phyloP scores from a whole-genome alignment of 2,888 invertebrate species.

The Eledone cirrhosa region DNA sequence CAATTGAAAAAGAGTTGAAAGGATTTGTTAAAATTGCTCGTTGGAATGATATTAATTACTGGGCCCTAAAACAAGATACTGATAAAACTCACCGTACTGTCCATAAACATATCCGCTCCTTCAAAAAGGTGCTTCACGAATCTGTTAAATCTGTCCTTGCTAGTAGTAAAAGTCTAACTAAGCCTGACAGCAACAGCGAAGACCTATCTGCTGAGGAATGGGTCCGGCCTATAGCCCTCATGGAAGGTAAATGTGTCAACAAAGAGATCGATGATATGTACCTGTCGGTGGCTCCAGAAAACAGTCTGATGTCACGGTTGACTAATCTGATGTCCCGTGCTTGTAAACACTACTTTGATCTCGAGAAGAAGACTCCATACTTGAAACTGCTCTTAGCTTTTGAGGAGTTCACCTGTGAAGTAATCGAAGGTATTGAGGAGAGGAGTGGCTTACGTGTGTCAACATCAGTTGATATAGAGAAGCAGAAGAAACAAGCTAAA shows the following conservation, averaged over 20 bases:
- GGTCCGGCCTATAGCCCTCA: not conserved
- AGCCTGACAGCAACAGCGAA: not conserved
- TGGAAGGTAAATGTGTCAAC: not conserved
- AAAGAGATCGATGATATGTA: not conserved
- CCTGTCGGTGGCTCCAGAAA: not conserved
- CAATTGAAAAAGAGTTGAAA: slow-evolving; percentile 90
- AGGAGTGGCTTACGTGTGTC: not conserved
- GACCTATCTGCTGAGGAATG: not conserved
- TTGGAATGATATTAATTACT: slow-evolving; percentile 95
- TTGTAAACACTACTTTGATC: slow-evolving; percentile 47
- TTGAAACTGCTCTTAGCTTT: slow-evolving; percentile 41
- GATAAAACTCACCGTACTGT: slow-evolving; percentile 87
- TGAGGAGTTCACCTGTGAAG: slow-evolving; percentile 60
- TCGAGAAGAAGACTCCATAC: slow-evolving; percentile 43
- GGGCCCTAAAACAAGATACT: slow-evolving; percentile 88
- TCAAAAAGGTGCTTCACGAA: slow-evolving; percentile 55
- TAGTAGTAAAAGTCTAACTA: not conserved
- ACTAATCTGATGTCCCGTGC: slow-evolving; percentile 43
- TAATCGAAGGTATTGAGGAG: slow-evolving; percentile 23
- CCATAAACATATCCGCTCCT: slow-evolving; percentile 87
- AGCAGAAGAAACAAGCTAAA: slow-evolving; percentile 74
- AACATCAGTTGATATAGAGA: slow-evolving; percentile 46
- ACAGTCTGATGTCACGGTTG: slow-evolving; percentile 31
- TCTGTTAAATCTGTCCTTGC: slow-evolving; percentile 20
- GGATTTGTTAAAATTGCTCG: slow-evolving; percentile 94